Conservation (phyloP, 1,140 invertebrate species). For the Pseudomyrmex dendroicus region DNA sequence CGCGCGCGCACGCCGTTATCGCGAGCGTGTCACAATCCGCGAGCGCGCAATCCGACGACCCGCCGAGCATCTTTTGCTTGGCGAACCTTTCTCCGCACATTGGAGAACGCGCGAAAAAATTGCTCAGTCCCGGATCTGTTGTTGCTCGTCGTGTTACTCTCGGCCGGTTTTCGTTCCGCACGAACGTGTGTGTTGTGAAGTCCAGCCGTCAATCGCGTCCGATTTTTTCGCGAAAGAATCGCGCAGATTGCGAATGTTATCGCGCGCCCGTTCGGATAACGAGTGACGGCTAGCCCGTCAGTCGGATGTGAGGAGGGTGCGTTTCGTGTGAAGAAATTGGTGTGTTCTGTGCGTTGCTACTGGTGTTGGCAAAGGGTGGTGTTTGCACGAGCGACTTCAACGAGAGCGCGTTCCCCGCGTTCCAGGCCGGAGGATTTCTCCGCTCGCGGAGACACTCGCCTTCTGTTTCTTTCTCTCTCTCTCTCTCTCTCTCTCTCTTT, state of each 20-base stretch:
- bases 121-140: not conserved
- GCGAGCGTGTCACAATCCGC: not conserved
- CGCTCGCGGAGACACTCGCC: no score
- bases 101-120: no score
- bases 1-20: slow-evolving; percentile 5
- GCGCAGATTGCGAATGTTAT: no score
- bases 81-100: not conserved
- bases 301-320: not conserved
- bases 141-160: not conserved
- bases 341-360: slow-evolving; percentile 11
- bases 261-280: not conserved
- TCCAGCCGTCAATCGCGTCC: no score
- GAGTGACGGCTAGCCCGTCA: not conserved
- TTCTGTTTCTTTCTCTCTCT: not conserved
- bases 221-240: no score
- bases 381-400: slow-evolving; percentile 19
- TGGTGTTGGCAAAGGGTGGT: not conserved
- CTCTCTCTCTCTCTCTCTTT: not conserved
- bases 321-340: slow-evolving; percentile 22
- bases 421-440: not conserved
- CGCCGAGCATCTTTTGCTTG: not conserved
- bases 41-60: not conserved
- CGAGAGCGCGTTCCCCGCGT: slow-evolving; percentile 1
- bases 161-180: not conserved
- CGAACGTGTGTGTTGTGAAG: not conserved